Base-by-base conservation (phyloP, 53 echinoderm and acorn worm species). In the Echinometra lucunter region DNA sequence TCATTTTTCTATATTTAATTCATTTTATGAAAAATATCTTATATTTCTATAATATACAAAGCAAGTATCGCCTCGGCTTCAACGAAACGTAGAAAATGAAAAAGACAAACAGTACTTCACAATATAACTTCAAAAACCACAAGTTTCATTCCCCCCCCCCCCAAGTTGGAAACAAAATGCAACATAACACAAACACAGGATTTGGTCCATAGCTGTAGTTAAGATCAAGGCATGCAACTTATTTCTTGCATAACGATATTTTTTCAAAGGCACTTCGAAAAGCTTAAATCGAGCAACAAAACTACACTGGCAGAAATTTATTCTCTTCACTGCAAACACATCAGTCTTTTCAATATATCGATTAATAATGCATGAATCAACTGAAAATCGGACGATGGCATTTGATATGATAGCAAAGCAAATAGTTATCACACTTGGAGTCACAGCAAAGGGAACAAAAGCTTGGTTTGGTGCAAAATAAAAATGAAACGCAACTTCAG, bases 1-100 rank as follows among this genome's bases (percentile, higher is more conserved):
- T 44, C n/a, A 7, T 85, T 85, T 85, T 85, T 13, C 49, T 6
- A 45, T 12, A 70, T 91, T 90, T 91, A 91, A 91, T 94, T 94
- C 94, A 94, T 94, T 94, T 94, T 63, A 94, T 94, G 94, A 94
- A 94, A 92, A 94, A 94, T 94, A 94, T 53, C 38, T 83, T 60
- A 94, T 94, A 94, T 55, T 57, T 83, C 94, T 94, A 63, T 94
- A 45, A 94, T 83, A 58, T 94, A 94, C 94, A 94, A 57, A 58
- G 85, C 82, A 83, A 23, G 56, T 94, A 94, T 94, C 94, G 94
- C 94, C 94, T 66, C 85, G 85, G 49, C 37, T 66, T 8, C 66
- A 94, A 94, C 82, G 85, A 94, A 94, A 57, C 82, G 85, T 37
- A 75, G 56, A 28, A 91, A 66, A 69, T 28, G 3, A 91, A 72